These are phyloP conservation scores for Zele albiditarsus DNA, from an alignment of 2,888 invertebrate genomes.

Conservation along the genomic window DNA sequence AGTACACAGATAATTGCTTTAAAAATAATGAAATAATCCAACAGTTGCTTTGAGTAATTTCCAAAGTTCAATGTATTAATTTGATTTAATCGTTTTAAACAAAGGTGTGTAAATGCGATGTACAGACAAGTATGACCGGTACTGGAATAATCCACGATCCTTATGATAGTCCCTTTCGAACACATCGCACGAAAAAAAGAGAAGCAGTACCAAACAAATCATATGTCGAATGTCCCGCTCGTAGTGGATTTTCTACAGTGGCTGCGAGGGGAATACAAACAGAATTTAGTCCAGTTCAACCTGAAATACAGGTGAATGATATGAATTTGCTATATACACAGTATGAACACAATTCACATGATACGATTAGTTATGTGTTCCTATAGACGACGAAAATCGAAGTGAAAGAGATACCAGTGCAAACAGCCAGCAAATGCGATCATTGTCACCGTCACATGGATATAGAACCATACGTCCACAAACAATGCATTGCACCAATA, in stretches of 20 bases:
- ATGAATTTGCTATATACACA: slow-evolving; percentile 10
- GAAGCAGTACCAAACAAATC: slow-evolving; percentile 48
- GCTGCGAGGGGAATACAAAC: slow-evolving; percentile 55
- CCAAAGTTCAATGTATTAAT: neutral
- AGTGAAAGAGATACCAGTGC: slow-evolving; percentile 56
- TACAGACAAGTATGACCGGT: slow-evolving; percentile 61
- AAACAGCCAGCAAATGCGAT: slow-evolving; percentile 60
- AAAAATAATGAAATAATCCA: neutral
- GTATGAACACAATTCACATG: neutral
- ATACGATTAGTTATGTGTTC: slow-evolving; percentile 15
- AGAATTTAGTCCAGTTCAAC: slow-evolving; percentile 42
- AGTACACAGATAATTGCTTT: neutral
- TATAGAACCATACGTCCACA: neutral
- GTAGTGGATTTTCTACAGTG: slow-evolving; percentile 46
- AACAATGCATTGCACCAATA: neutral
- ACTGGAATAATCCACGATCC: slow-evolving; percentile 43
- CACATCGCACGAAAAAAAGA: slow-evolving; percentile 52
- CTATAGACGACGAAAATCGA: slow-evolving; percentile 55
- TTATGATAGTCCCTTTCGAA: slow-evolving; percentile 35
- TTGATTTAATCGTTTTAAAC: neutral
- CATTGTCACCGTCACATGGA: slow-evolving; percentile 55
- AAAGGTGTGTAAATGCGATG: slow-evolving; percentile 48
- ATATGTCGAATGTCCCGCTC: slow-evolving; percentile 55
- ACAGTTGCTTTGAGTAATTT: neutral
- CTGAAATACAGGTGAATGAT: slow-evolving; percentile 50